Conservation (phyloP, 2,888 invertebrate species). For the Ametastegia equiseti region DNA sequence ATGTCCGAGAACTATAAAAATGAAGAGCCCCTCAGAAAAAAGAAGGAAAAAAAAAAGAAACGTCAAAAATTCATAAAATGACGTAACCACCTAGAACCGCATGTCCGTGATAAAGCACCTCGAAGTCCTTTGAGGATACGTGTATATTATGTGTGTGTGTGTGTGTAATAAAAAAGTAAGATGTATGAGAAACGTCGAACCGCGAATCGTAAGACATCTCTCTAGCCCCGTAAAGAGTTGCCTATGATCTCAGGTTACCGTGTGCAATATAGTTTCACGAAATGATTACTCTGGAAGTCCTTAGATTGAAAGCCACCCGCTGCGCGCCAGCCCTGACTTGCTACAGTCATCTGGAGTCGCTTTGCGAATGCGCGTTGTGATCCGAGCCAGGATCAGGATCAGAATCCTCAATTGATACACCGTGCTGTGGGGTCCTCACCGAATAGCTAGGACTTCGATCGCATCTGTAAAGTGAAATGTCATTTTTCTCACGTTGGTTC, state of each 20-base stretch:
- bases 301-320: constrained; percentile 59
- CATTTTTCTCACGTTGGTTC: not conserved
- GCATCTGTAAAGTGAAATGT: constrained; percentile 62
- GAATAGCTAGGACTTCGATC: constrained; percentile 70
- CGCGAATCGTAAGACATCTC: constrained; percentile 43
- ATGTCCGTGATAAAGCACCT: not conserved
- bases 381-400: constrained; percentile 70
- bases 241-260: constrained; percentile 31
- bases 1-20: not conserved
- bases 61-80: not conserved
- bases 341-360: constrained; percentile 74
- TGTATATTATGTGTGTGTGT: no score
- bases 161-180: no score
- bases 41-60: not conserved
- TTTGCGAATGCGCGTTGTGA: constrained; percentile 69
- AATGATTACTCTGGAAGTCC: constrained; percentile 43
- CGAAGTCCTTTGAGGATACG: not conserved
- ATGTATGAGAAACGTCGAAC: not conserved
- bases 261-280: constrained; percentile 28
- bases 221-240: constrained; percentile 48
- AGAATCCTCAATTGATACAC: constrained; percentile 72
- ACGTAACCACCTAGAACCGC: constrained; percentile 3
- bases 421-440: constrained; percentile 68
- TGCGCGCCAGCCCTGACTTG: constrained; percentile 65
- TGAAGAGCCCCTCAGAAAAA: not conserved